These are phyloP conservation scores for Cryptocheilus praepositus DNA, from an alignment of 2,888 invertebrate genomes.

Conservation along the genomic window DNA sequence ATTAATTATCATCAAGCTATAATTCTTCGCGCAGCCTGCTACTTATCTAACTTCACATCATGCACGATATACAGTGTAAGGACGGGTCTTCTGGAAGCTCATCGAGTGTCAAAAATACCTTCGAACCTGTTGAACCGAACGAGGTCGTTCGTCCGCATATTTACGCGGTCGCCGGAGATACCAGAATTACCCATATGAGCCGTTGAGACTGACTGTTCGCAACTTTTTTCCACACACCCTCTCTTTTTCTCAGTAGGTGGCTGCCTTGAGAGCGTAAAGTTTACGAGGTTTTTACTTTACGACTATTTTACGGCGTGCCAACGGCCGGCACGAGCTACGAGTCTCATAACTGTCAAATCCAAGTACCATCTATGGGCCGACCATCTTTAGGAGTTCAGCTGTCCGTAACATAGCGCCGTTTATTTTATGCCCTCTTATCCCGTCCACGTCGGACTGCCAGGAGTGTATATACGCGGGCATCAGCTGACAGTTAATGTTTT, in stretches of 20 bases:
- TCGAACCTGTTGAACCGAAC: no score
- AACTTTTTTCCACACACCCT: slow-evolving; percentile 3
- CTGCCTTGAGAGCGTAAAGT: slow-evolving; percentile 46
- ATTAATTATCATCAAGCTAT: no score
- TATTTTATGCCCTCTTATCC: slow-evolving; percentile 46
- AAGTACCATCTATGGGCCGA: slow-evolving; percentile 68
- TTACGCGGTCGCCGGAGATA: no score
- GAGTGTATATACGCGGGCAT: no score
- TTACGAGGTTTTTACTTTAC: slow-evolving; percentile 70
- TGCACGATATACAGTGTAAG: no score
- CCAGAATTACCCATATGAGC: neutral
- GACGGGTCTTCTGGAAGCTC: no score
- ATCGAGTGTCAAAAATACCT: no score
- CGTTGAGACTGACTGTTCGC: no score
- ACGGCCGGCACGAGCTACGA: slow-evolving; percentile 69
- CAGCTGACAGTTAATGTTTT: no score
- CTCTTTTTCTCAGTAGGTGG: slow-evolving; percentile 23
- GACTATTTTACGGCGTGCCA: slow-evolving; percentile 70
- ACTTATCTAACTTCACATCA: no score
- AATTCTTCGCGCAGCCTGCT: no score
- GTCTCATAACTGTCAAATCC: slow-evolving; percentile 72
- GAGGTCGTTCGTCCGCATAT: neutral
- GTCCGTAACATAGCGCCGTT: slow-evolving; percentile 55
- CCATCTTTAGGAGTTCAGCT: slow-evolving; percentile 60
- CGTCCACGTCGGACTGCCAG: no score